A percentile compares a stretch with the other conserved stretches of the same genome.
Conservation (phyloP, 2,113 vertebrate species). For the Phylloscopus trochilus region DNA sequence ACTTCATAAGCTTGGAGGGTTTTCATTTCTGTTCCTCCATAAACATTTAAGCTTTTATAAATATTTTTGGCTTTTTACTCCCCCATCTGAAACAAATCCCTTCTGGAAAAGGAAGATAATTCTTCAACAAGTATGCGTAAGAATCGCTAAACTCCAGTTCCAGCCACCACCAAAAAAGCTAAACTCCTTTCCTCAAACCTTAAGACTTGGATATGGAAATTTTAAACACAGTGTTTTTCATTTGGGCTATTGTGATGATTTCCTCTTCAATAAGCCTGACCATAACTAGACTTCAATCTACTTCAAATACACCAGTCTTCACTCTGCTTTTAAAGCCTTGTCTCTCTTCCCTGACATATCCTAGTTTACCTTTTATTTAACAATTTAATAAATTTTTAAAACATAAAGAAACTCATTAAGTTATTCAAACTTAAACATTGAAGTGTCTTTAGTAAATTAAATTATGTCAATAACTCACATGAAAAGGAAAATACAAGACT, state of each 20-base stretch:
- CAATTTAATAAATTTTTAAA: background rate
- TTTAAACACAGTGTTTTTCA: background rate
- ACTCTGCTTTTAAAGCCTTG: background rate
- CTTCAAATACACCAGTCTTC: background rate
- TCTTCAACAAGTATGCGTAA: background rate
- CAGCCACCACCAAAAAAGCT: background rate
- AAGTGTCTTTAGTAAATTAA: background rate
- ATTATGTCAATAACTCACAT: background rate
- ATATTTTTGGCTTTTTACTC: background rate
- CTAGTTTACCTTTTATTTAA: background rate
- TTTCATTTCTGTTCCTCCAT: background rate
- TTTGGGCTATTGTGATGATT: background rate
- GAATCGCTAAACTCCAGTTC: background rate
- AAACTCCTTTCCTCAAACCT: background rate
- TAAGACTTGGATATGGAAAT: background rate
- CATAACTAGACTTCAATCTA: background rate
- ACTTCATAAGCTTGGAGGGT: background rate
- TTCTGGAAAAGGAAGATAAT: background rate
- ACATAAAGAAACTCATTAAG: background rate
- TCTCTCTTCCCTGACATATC: background rate
- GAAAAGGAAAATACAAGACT: background rate
- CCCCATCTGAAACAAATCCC: background rate
- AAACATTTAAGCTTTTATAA: background rate
- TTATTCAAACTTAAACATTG: background rate
- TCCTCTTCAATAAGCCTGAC: background rate